phyloP scores from a whole-genome alignment of 2,113 vertebrate species.

The Ciconia stormi region DNA sequence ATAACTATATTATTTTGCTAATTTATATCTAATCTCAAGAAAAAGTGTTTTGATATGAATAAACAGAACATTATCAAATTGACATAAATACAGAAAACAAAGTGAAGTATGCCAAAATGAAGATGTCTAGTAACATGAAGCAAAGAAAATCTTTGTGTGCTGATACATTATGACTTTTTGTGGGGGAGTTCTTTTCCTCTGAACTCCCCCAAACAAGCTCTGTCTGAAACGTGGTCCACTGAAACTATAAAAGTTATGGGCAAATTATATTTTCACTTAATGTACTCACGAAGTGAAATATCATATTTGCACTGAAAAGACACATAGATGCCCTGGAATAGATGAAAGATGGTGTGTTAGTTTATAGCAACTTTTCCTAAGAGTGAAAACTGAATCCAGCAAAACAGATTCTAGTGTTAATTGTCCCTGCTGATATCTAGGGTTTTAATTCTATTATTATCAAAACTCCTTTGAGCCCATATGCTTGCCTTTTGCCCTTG shows the following conservation, averaged over 20 bases:
- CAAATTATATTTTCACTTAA: background rate
- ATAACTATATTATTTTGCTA: background rate
- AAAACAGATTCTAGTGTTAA: background rate
- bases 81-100: background rate
- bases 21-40: background rate
- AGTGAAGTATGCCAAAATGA: background rate
- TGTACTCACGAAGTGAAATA: background rate
- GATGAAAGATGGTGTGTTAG: background rate
- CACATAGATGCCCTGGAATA: background rate
- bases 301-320: background rate
- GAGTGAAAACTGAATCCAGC: background rate
- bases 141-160: background rate
- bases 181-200: background rate
- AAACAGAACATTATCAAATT: background rate
- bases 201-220: background rate
- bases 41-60: background rate
- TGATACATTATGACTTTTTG: background rate
- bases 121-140: background rate
- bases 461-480: background rate
- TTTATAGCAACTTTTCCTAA: background rate
- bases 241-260: background rate
- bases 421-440: background rate
- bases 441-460: background rate
- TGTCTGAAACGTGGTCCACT: background rate
- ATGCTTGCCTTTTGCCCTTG: background rate